Conservation (phyloP, 2,888 invertebrate species). For the Drosophila histrio region DNA sequence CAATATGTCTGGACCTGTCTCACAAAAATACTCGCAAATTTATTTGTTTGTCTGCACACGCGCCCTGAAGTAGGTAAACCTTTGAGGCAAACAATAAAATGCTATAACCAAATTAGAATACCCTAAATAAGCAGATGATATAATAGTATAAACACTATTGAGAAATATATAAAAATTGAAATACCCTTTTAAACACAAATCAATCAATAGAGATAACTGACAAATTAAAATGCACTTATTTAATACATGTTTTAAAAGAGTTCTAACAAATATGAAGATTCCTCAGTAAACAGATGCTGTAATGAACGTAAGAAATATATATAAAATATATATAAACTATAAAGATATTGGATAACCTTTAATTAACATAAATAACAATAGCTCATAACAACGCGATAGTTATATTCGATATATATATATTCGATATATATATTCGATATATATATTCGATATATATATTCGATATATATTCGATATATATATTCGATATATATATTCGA, state of each 20-base stretch:
- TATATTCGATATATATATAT: too few relatives aligned
- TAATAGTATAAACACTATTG: not conserved
- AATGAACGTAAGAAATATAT: not conserved
- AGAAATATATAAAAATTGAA: not conserved
- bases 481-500: too few relatives aligned
- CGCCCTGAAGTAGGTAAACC: constrained; percentile 49
- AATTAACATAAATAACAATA: not conserved
- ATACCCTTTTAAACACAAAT: not conserved
- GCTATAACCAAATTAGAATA: constrained; percentile 8
- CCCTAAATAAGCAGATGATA: constrained; percentile 17
- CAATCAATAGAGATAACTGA: too few relatives aligned
- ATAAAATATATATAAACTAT: not conserved
- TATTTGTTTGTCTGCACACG: constrained; percentile 58
- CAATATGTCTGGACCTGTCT: constrained; percentile 77
- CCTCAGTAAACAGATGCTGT: too few relatives aligned
- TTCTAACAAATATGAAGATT: too few relatives aligned
- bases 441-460: too few relatives aligned
- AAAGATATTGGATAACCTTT: not conserved
- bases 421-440: too few relatives aligned
- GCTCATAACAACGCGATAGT: too few relatives aligned
- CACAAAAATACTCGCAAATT: constrained; percentile 43
- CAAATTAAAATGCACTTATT: too few relatives aligned
- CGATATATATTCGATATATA: too few relatives aligned
- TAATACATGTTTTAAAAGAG: too few relatives aligned
- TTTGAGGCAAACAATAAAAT: not conserved